Evolutionary conservation across 2,888 invertebrate genomes (phyloP).

Genomic region (Epinotia ramella): DNA sequence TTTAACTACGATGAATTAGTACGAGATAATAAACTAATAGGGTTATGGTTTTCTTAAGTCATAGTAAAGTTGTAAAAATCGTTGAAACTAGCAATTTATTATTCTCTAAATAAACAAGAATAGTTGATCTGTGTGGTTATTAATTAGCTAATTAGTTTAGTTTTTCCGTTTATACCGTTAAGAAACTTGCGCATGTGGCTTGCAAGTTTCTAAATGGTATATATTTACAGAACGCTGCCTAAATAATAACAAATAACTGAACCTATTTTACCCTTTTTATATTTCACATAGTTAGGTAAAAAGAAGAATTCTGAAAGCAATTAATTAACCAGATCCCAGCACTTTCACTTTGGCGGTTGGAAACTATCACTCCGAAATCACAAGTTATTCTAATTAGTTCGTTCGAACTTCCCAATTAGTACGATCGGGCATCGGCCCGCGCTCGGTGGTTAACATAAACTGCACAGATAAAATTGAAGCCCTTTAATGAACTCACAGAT

Average conservation of each 20-base stretch:
- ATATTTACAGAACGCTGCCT: no score
- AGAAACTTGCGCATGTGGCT: no score
- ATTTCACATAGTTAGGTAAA: background rate
- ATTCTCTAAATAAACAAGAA: no score
- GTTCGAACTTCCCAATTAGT: slow-evolving; percentile 77
- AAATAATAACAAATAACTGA: background rate
- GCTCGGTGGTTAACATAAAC: slow-evolving; percentile 74
- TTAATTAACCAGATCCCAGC: slow-evolving; percentile 50
- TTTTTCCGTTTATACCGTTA: no score
- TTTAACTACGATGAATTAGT: no score
- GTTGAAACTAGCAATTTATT: no score
- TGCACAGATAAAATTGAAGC: slow-evolving; percentile 78
- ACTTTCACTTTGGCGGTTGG: slow-evolving; percentile 58
- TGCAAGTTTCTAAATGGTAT: no score
- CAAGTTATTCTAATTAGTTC: slow-evolving; percentile 75
- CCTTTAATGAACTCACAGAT: slow-evolving; percentile 75
- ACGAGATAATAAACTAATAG: no score
- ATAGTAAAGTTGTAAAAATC: no score
- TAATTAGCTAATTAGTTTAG: no score
- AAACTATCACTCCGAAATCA: slow-evolving; percentile 57
- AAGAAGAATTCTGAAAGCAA: slow-evolving; percentile 10
- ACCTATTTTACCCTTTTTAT: background rate
- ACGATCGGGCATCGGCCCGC: slow-evolving; percentile 66
- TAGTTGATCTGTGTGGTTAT: no score
- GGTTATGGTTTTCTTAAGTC: no score